Conservation (phyloP, 2,113 vertebrate species). For the Ahaetulla prasina region DNA sequence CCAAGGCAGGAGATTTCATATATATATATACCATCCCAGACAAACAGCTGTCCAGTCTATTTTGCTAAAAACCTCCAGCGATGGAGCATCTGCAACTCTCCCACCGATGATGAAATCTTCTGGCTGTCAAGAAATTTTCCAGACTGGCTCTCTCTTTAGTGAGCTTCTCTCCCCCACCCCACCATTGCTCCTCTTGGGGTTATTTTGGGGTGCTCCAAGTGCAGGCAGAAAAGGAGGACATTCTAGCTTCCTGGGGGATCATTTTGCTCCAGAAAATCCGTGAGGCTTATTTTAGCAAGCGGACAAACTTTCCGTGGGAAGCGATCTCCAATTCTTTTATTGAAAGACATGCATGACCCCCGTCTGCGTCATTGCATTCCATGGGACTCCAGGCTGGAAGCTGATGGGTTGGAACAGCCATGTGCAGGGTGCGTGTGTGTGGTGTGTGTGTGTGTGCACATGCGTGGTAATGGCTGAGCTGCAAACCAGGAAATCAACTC, state of each 20-base stretch:
- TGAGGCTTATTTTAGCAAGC: neutral
- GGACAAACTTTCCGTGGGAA: neutral
- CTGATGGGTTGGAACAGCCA: neutral
- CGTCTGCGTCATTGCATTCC: neutral
- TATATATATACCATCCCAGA: too few relatives aligned
- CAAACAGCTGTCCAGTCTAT: too few relatives aligned
- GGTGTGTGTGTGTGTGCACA: too few relatives aligned
- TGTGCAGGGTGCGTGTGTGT: too few relatives aligned
- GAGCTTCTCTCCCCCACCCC: too few relatives aligned
- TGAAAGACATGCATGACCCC: neutral
- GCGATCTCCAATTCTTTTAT: neutral
- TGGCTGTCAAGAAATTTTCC: neutral
- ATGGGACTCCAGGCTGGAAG: neutral
- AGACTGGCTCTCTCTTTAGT: neutral
- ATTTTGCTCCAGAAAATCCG: neutral
- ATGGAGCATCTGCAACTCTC: rapidly evolving
- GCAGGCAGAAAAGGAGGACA: neutral
- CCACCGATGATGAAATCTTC: too few relatives aligned
- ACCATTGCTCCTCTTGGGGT: neutral
- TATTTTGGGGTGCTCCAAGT: neutral
- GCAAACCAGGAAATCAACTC: neutral
- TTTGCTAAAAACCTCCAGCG: too few relatives aligned
- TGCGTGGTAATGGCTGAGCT: neutral
- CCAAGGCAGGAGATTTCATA: too few relatives aligned
- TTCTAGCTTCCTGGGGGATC: neutral